These are phyloP conservation scores for Anas platyrhynchos DNA, from an alignment of 2,113 vertebrate species.

Conservation along the genomic window DNA sequence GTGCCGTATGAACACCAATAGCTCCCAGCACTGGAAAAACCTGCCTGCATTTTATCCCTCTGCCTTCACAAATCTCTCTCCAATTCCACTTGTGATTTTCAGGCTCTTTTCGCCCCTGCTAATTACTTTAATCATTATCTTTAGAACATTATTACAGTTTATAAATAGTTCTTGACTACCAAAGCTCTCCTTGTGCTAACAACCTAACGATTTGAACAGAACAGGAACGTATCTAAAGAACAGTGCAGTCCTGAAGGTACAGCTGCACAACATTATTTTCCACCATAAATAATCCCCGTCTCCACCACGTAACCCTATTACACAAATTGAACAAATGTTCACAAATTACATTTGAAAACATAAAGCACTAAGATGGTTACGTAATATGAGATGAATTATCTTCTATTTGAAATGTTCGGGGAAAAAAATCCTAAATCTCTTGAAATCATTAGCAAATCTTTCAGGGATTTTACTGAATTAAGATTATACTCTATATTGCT, in stretches of 20 bases:
- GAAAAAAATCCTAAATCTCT: not conserved
- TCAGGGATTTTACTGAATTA: not conserved
- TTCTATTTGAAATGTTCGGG: not conserved
- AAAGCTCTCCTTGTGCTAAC: not conserved
- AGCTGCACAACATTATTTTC: not conserved
- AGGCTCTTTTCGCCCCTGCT: not conserved
- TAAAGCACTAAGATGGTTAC: not conserved
- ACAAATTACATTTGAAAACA: not conserved
- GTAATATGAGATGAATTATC: not conserved
- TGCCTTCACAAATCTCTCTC: not conserved
- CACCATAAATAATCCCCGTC: not conserved
- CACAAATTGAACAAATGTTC: not conserved
- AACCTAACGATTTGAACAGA: not conserved
- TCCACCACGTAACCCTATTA: not conserved
- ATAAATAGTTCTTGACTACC: not conserved
- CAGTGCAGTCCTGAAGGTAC: not conserved
- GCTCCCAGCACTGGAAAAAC: not conserved
- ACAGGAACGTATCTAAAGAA: not conserved
- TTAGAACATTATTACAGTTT: not conserved
- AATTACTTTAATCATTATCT: not conserved
- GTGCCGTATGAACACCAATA: accelerated
- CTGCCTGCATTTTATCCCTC: not conserved
- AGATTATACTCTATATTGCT: not conserved
- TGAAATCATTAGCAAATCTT: not conserved
- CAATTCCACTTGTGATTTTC: not conserved